Conservation (phyloP, 2,888 invertebrate genomes). For the Drosophila vallismaia region DNA sequence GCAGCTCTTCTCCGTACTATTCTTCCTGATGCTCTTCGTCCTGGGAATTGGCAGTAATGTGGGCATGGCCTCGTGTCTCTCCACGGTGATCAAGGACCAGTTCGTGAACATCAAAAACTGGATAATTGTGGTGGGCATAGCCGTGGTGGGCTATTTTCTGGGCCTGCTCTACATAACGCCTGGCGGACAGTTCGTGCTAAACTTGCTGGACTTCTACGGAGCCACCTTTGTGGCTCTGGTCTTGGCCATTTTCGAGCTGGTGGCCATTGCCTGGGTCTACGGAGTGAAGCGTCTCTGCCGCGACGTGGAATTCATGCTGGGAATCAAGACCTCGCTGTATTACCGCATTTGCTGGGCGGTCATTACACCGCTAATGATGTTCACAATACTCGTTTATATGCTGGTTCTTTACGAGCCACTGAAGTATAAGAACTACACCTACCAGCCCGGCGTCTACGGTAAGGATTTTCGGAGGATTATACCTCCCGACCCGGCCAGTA, state of each 20-base stretch:
- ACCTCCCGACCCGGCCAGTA: background rate
- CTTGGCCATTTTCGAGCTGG: conserved; percentile 87
- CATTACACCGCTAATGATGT: conserved; percentile 89
- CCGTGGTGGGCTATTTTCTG: conserved; percentile 85
- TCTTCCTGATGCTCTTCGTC: conserved; percentile 86
- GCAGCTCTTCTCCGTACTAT: conserved; percentile 85
- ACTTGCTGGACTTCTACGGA: conserved; percentile 89
- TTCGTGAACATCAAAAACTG: conserved; percentile 84
- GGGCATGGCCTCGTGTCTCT: conserved; percentile 84
- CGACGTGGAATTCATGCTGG: conserved; percentile 92
- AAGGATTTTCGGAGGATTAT: conserved; percentile 41
- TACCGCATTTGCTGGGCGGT: conserved; percentile 92
- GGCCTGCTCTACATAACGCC: conserved; percentile 88
- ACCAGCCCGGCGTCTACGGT: conserved; percentile 87
- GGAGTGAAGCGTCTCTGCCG: conserved; percentile 88
- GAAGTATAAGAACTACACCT: conserved; percentile 86
- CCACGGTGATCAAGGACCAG: conserved; percentile 84
- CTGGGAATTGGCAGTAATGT: conserved; percentile 85
- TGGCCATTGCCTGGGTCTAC: conserved; percentile 91
- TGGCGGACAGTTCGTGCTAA: conserved; percentile 89
- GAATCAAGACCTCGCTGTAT: conserved; percentile 87
- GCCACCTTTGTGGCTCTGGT: conserved; percentile 90
- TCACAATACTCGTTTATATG: conserved; percentile 89
- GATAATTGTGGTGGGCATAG: conserved; percentile 85
- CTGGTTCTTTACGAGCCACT: conserved; percentile 86